phyloP scores from a whole-genome alignment of 1,140 invertebrate genomes.

The Calephelis virginiensis region DNA sequence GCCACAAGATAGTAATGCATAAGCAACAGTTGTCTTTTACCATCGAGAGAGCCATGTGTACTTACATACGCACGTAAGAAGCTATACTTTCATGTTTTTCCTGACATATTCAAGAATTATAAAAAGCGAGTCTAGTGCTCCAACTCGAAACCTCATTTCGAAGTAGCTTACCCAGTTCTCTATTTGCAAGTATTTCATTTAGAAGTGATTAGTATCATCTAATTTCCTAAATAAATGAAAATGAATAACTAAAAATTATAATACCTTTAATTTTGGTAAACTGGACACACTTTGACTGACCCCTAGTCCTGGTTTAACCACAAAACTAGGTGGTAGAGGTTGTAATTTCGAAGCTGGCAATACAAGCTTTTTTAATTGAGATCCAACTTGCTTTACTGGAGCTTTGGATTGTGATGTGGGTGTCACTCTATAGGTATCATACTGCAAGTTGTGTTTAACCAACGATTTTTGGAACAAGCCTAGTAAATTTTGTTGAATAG shows the following conservation, averaged over 20 bases:
- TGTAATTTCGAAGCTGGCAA: constrained; percentile 59
- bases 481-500: constrained; percentile 40
- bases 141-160: too few relatives aligned
- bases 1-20: too few relatives aligned
- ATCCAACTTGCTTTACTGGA: constrained; percentile 3
- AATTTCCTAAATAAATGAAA: too few relatives aligned
- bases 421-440: constrained; percentile 29
- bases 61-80: too few relatives aligned
- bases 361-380: constrained; percentile 40
- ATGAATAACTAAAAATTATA: not conserved
- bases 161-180: too few relatives aligned
- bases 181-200: too few relatives aligned
- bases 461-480: constrained; percentile 41
- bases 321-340: constrained; percentile 50
- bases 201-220: too few relatives aligned
- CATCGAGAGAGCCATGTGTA: too few relatives aligned
- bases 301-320: constrained; percentile 22
- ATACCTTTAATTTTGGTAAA: constrained; percentile 33
- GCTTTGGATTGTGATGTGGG: not conserved
- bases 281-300: not conserved
- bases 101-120: too few relatives aligned
- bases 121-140: too few relatives aligned
- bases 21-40: too few relatives aligned
- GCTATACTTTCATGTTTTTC: too few relatives aligned
- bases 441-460: constrained; percentile 32